Evolutionary conservation across 2,113 vertebrate genomes (phyloP).

Genomic region (Garra rufa): DNA sequence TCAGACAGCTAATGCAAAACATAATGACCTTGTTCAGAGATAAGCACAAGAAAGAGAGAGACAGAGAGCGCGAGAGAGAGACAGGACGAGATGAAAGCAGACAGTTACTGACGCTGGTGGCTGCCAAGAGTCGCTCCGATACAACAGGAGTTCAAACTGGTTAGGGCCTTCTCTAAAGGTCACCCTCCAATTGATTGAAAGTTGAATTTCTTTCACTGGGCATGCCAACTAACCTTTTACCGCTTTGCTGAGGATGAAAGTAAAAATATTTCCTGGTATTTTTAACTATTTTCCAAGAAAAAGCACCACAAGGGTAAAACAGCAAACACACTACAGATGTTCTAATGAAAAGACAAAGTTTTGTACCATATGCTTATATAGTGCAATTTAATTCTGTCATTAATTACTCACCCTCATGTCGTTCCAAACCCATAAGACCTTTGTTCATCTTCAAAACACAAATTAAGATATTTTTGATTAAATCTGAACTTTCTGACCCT

Average conservation of each 20-base stretch:
- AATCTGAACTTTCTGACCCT: too few relatives aligned
- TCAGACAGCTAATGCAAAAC: conserved; percentile 59
- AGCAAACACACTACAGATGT: not conserved
- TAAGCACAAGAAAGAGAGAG: conserved; percentile 32
- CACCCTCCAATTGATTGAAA: conserved; percentile 56
- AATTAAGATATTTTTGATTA: too few relatives aligned
- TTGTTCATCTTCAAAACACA: too few relatives aligned
- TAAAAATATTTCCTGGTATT: not conserved
- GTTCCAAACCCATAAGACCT: too few relatives aligned
- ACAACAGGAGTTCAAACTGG: conserved; percentile 47
- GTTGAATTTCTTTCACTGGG: conserved; percentile 43
- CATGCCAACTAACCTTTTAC: conserved; percentile 42
- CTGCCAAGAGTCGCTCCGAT: conserved; percentile 29
- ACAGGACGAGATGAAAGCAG: conserved; percentile 26
- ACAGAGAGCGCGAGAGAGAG: conserved; percentile 27
- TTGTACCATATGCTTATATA: too few relatives aligned
- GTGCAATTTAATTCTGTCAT: too few relatives aligned
- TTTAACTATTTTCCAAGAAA: not conserved
- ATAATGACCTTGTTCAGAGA: conserved; percentile 61
- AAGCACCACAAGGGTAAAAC: not conserved
- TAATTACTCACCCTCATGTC: too few relatives aligned
- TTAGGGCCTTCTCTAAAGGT: conserved; percentile 56
- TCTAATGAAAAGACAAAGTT: not conserved
- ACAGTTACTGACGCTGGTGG: conserved; percentile 28
- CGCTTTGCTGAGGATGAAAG: conserved; percentile 32